A percentile compares a stretch with the other conserved stretches of the same genome.
phyloP scores from a whole-genome alignment of 2,888 invertebrate species.

The Pristionchus arcanus region DNA sequence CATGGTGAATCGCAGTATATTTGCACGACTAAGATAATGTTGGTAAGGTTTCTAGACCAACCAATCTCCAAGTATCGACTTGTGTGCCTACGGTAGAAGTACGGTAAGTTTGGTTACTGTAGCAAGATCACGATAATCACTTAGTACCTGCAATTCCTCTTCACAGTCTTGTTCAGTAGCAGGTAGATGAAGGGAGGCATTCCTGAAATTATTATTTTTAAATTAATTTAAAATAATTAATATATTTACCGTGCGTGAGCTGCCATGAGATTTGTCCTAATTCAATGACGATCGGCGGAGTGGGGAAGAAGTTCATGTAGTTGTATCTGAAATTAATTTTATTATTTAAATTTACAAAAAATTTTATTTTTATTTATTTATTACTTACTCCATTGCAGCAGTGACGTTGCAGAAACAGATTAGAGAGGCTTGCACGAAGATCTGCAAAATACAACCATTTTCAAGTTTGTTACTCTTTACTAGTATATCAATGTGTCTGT shows the following conservation, averaged over 20 bases:
- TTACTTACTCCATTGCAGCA: neutral
- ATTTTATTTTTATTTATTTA: neutral
- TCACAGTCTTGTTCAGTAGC: neutral
- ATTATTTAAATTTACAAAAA: neutral
- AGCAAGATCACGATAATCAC: neutral
- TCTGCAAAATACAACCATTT: no score
- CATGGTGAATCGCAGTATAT: no score
- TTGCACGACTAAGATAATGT: no score
- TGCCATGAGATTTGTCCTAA: neutral
- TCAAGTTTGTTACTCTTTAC: no score
- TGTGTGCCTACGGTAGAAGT: no score
- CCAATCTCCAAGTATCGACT: no score
- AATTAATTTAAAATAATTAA: neutral
- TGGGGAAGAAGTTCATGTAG: conserved; percentile 41
- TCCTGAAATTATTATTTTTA: neutral
- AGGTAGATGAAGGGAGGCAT: conserved; percentile 36
- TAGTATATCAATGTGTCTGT: no score
- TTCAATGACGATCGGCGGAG: neutral
- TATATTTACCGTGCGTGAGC: neutral
- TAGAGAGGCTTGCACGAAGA: neutral
- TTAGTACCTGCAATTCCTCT: neutral
- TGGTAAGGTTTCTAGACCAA: no score
- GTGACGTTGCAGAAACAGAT: conserved; percentile 21
- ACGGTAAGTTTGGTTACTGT: neutral
- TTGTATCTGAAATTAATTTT: neutral